A percentile compares a stretch with the other conserved stretches of the same genome.
Conservation (phyloP, 2,888 invertebrate genomes). For the Yponomeuta evonymella region DNA sequence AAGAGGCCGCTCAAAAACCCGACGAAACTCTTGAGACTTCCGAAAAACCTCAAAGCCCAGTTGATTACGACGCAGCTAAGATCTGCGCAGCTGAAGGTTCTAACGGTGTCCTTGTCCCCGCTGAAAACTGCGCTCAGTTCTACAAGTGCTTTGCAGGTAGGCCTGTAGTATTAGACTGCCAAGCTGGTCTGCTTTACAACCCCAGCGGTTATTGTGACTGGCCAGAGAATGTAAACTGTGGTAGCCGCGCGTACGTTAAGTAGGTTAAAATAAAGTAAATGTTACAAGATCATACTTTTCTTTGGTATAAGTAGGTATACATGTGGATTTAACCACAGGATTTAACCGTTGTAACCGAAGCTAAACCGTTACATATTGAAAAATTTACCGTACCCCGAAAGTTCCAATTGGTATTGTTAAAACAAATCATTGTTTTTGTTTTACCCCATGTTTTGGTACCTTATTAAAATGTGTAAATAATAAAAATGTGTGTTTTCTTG, state of each 20-base stretch:
- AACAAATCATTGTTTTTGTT: no score
- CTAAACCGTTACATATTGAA: no score
- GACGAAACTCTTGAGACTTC: not conserved
- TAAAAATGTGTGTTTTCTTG: no score
- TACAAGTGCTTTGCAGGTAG: slow-evolving; percentile 78
- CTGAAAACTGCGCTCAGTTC: slow-evolving; percentile 77
- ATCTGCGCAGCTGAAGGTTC: slow-evolving; percentile 51
- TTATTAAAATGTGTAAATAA: no score
- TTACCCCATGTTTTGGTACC: no score
- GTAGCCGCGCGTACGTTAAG: slow-evolving; percentile 20
- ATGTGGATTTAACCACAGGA: no score
- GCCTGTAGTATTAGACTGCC: slow-evolving; percentile 72
- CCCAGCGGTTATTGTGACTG: slow-evolving; percentile 71
- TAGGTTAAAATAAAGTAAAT: no score
- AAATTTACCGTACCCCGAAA: no score
- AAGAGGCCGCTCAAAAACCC: not conserved
- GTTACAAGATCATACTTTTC: no score
- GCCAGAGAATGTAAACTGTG: slow-evolving; percentile 73
- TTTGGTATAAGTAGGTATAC: no score
- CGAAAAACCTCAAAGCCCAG: not conserved
- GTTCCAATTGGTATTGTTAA: no score
- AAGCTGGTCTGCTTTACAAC: slow-evolving; percentile 68
- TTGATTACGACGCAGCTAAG: slow-evolving; percentile 51
- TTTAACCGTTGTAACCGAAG: no score
- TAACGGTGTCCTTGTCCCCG: slow-evolving; percentile 70